These are phyloP conservation scores for Phasianus colchicus DNA, from an alignment of 2,113 vertebrate species.

Conservation along the genomic window DNA sequence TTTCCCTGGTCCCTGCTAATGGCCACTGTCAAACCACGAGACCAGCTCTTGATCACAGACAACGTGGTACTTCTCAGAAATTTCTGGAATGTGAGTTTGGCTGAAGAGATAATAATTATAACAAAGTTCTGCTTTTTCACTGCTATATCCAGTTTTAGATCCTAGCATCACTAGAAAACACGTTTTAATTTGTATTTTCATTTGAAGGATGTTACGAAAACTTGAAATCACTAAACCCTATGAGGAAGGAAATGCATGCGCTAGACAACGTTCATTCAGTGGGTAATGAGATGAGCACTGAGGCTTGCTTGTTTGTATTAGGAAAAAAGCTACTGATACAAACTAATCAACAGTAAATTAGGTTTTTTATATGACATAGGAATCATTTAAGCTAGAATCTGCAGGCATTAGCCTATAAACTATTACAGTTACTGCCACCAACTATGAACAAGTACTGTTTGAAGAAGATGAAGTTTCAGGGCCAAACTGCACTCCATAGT, in stretches of 20 bases:
- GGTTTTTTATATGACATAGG: neutral
- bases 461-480: neutral
- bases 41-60: neutral
- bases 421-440: neutral
- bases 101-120: neutral
- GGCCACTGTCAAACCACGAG: neutral
- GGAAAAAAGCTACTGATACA: neutral
- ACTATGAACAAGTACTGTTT: neutral
- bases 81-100: neutral
- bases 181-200: neutral
- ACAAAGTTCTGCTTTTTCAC: neutral
- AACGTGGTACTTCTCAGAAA: neutral
- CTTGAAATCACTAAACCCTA: neutral
- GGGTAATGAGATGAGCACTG: neutral
- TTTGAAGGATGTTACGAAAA: neutral
- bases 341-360: neutral
- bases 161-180: accelerated
- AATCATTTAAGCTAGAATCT: neutral
- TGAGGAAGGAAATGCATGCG: accelerated
- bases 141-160: neutral
- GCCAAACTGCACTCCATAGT: neutral
- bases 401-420: neutral
- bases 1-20: neutral
- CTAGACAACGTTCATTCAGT: neutral
- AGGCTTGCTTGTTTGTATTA: neutral